Percentiles rank a stretch among this genome's conserved stretches.
Conservation (phyloP, 2,113 vertebrate species). For the Notothenia coriiceps region DNA sequence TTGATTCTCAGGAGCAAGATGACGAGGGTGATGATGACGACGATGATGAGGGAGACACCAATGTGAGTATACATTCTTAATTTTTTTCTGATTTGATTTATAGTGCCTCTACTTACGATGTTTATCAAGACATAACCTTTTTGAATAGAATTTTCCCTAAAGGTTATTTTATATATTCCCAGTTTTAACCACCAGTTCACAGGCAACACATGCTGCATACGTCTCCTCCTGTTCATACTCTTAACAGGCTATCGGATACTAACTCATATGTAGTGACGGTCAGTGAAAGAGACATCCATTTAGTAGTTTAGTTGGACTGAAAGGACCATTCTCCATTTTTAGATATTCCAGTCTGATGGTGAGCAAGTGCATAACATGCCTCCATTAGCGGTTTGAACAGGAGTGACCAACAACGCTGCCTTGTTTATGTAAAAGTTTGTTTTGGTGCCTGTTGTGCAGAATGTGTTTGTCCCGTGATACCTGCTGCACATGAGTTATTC, state of each 20-base stretch:
- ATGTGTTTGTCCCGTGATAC: slow-evolving; percentile 2
- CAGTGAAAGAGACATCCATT: slow-evolving; percentile 2
- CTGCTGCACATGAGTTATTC: background rate
- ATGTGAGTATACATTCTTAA: slow-evolving; percentile 80
- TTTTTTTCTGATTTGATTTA: background rate
- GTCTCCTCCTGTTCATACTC: background rate
- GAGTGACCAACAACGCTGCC: background rate
- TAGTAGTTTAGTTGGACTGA: background rate
- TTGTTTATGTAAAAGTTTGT: slow-evolving; percentile 6
- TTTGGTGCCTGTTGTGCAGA: too few species aligned
- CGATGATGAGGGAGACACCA: slow-evolving; percentile 91
- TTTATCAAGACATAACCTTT: background rate
- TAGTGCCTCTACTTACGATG: background rate
- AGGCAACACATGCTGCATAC: background rate
- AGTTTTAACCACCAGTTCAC: too few species aligned
- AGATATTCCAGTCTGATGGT: slow-evolving; percentile 11
- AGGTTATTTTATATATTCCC: too few species aligned
- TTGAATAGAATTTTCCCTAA: too few species aligned
- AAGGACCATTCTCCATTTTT: slow-evolving; percentile 6
- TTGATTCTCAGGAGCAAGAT: slow-evolving; percentile 89
- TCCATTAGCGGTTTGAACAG: slow-evolving; percentile 8
- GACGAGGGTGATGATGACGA: slow-evolving; percentile 94
- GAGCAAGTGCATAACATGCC: slow-evolving; percentile 1
- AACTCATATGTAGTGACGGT: background rate
- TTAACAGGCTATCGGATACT: background rate